Conservation (phyloP, 1,140 invertebrate species). For the Drosophila novamexicana region DNA sequence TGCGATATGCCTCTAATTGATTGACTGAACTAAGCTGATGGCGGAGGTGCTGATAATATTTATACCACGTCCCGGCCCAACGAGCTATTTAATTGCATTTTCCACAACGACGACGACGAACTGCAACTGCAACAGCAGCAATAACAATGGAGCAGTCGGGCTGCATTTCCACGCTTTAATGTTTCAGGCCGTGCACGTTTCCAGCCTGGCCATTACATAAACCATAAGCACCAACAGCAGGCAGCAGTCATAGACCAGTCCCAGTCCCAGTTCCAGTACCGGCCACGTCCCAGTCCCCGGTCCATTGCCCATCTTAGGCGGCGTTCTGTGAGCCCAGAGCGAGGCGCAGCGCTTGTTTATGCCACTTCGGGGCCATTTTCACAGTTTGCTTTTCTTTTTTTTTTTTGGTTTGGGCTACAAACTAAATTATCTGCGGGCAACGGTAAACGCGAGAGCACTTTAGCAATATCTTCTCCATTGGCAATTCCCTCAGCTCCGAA, state of each 20-base stretch:
- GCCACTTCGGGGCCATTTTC: slow-evolving; percentile 59
- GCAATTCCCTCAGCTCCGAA: slow-evolving; percentile 43
- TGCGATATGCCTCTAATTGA: slow-evolving; percentile 74
- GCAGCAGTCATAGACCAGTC: background rate
- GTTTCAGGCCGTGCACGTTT: slow-evolving; percentile 68
- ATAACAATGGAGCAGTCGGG: slow-evolving; percentile 61
- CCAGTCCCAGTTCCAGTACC: slow-evolving; percentile 6
- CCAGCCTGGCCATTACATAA: slow-evolving; percentile 60
- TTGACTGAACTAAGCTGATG: slow-evolving; percentile 47
- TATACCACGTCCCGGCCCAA: slow-evolving; percentile 57
- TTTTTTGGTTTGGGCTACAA: background rate
- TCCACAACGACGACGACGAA: slow-evolving; percentile 36
- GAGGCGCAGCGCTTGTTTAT: slow-evolving; percentile 38
- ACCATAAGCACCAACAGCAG: slow-evolving; percentile 63
- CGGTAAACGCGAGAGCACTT: slow-evolving; percentile 60
- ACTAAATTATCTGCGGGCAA: slow-evolving; percentile 74
- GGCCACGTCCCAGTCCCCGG: no score
- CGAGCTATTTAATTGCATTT: slow-evolving; percentile 76
- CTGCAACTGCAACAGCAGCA: slow-evolving; percentile 1
- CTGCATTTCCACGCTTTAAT: slow-evolving; percentile 65
- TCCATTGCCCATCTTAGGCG: background rate
- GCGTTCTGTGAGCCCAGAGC: background rate
- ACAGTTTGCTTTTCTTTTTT: slow-evolving; percentile 46
- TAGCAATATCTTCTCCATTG: slow-evolving; percentile 37
- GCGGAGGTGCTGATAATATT: slow-evolving; percentile 73